Evolutionary conservation across 1,140 invertebrate species (phyloP), one percentile per base, ranked within the genome.

Genomic region (Phthorimaea operculella): DNA sequence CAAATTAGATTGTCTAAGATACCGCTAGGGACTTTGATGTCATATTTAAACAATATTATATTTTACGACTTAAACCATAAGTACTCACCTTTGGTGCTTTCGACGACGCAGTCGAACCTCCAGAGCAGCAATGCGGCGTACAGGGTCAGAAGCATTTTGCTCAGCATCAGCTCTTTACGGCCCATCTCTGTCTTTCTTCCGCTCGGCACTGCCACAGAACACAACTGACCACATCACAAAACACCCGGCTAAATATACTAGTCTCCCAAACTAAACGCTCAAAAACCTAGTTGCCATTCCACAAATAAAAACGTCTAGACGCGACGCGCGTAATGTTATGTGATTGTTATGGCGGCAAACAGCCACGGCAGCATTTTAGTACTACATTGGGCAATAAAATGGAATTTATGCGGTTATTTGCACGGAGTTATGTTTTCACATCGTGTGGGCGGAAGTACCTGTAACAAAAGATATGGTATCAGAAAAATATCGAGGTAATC

Each of bases 61-160:
- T n/a, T n/a, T n/a, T n/a, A n/a, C n/a, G n/a, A n/a, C n/a, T n/a
- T n/a, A n/a, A n/a, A n/a, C n/a, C n/a, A n/a, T n/a, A n/a, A n/a
- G n/a, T n/a, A 62, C 74, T 78, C 21, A 82, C 79, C 79, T 80
- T 80, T 82, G 45, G 77, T 80, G 59, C 76, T 79, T 57, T 79
- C 79, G 47, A 82, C 79, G 53, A 74, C 68, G 55, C 68, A 73
- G 65, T 82, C 77, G 51, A 82, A 72, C 61, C 74, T 75, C 76
- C 76, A 79, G 18, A 82, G 72, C 60, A 82, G 69, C 52, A 83
- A 45, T 33, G 70, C 71, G 21, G 66, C 59, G 64, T 77, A 83
- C 18, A 80, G 54, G 42, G 70, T 76, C 33, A 77, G 68, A 39
- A 80, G 65, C 77, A 83, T 83, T 60, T 83, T 83, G 72, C 65